Base-by-base conservation (phyloP, 2,113 vertebrate genomes). In the Lutjanus erythropterus region DNA sequence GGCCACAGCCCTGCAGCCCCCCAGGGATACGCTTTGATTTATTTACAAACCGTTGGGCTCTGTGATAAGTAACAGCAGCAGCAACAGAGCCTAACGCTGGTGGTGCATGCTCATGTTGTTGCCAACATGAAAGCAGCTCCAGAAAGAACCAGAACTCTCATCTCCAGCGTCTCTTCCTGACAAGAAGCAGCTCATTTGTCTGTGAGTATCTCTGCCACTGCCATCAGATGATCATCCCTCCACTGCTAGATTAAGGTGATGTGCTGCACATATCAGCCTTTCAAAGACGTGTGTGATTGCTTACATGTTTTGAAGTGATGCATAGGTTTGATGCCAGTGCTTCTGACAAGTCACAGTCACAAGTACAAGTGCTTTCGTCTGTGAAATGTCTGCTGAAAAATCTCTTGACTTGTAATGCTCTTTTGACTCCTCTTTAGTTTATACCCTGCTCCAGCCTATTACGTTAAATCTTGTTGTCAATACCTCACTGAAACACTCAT, bases 181-280 rank as follows among this genome's bases (percentile, higher is more conserved):
- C 83, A 81, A 78, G 75, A 86, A 50, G 75, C 83, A 71, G 74
- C 89, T 93, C 84, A 78, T 93, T 88, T 86, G 76, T 88, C 78
- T 44, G 78, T 60, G 56, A 77, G 72, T 88, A 46, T 85, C 71
- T 74, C 37, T 71, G 59, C 41, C 71, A 67, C 49, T 41, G 42
- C 70, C 76, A 62, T 78, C 81, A 78, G 73, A 86, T 65, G 61
- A 88, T 85, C 83, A 61, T 52, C 56, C 64, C 37, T 73, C 81
- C 55, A 42, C 72, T 42, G 78, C 58, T n/a, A 76, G 75, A 90
- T 90, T 76, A 86, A 83, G 79, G 67, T 69, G 83, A 78, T 67
- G 70, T 31, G 7, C 3, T 29, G 9, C 70, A 68, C 72, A 37
- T 15, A 78, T 74, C 50, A 69, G 62, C 49, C 11, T 71, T 64